These are phyloP conservation scores for Luperina testacea DNA, from an alignment of 2,888 invertebrate species.

Conservation along the genomic window DNA sequence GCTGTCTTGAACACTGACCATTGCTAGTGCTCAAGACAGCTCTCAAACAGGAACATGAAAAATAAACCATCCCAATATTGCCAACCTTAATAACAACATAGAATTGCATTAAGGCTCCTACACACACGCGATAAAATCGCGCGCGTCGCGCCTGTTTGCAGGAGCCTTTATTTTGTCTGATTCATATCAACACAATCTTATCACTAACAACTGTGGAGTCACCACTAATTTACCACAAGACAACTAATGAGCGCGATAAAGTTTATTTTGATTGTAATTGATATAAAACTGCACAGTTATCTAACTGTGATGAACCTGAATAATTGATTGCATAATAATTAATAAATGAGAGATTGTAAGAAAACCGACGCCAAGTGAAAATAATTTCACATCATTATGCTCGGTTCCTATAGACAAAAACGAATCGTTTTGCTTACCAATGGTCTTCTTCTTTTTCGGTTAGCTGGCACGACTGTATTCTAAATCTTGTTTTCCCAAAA, in stretches of 20 bases:
- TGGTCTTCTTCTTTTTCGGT: no score
- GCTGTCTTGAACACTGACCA: background rate
- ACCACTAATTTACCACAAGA: constrained; percentile 22
- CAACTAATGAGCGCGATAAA: background rate
- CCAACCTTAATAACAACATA: background rate
- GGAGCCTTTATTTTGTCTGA: background rate
- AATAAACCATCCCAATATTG: background rate
- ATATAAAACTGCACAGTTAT: constrained; percentile 11
- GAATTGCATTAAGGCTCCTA: background rate
- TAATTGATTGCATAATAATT: constrained; percentile 2
- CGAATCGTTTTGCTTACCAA: background rate
- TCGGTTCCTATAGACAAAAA: background rate
- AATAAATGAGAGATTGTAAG: constrained; percentile 7
- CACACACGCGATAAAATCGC: no score
- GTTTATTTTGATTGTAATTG: constrained; percentile 9
- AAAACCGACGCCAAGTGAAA: constrained; percentile 14
- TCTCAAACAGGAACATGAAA: background rate
- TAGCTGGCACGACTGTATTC: no score
- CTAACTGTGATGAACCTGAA: background rate
- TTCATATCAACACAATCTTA: constrained; percentile 26
- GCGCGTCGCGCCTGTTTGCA: no score
- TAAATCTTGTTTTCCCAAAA: no score
- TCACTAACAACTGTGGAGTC: constrained; percentile 14
- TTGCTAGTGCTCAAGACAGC: background rate
- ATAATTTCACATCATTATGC: background rate